These are phyloP conservation scores for Amphipyra berbera DNA, from an alignment of 2,888 invertebrate genomes.

Conservation along the genomic window DNA sequence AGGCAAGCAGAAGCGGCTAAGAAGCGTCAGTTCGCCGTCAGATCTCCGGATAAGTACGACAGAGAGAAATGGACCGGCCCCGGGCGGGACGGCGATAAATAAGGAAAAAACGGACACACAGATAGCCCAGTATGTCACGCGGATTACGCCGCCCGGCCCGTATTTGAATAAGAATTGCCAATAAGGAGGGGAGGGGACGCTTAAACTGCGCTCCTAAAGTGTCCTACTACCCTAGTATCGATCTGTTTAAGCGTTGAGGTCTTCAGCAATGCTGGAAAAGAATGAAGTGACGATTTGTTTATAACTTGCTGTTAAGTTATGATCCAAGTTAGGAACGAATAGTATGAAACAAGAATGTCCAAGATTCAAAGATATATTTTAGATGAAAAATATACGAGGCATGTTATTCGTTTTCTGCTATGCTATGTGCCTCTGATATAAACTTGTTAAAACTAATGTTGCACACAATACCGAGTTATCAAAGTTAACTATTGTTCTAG, in stretches of 20 bases:
- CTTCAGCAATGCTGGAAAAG: constrained; percentile 27
- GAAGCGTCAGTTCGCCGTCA: constrained; percentile 84
- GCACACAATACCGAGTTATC: too few species aligned
- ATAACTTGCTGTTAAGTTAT: background rate
- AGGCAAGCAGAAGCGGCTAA: constrained; percentile 75
- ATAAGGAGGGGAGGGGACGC: constrained; percentile 75
- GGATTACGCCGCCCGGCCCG: constrained; percentile 81
- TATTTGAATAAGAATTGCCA: constrained; percentile 89
- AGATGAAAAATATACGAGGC: too few species aligned
- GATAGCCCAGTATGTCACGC: constrained; percentile 84
- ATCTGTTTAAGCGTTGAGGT: constrained; percentile 68
- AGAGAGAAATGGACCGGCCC: constrained; percentile 85
- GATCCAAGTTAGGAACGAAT: constrained; percentile 5
- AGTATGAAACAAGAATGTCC: background rate
- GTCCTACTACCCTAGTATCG: constrained; percentile 78
- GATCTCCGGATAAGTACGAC: constrained; percentile 86
- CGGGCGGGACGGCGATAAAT: constrained; percentile 80
- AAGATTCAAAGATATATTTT: too few species aligned
- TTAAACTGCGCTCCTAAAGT: constrained; percentile 76
- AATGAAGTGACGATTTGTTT: constrained; percentile 32
- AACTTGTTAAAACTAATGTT: too few species aligned
- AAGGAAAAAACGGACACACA: constrained; percentile 83
- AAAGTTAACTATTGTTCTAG: too few species aligned
- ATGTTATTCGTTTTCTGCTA: too few species aligned
- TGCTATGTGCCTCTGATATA: too few species aligned